A percentile compares a stretch with the other conserved stretches of the same genome.
Evolutionary conservation across 2,888 invertebrate genomes (phyloP).

Genomic region (Diploptera punctata): DNA sequence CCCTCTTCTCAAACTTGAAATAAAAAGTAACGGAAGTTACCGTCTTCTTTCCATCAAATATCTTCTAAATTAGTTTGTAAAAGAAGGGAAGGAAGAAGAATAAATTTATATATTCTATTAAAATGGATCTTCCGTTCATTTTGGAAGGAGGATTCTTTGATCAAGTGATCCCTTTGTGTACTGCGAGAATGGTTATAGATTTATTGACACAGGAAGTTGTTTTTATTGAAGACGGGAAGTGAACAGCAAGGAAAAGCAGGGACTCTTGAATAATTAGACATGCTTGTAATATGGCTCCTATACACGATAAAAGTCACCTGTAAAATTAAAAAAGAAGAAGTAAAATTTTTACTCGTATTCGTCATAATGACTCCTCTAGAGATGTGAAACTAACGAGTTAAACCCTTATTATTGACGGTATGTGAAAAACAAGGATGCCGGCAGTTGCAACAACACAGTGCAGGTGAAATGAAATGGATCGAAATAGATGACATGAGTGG

Average conservation of each 20-base stretch:
- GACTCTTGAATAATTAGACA: slow-evolving; percentile 16
- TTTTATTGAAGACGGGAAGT: slow-evolving; percentile 17
- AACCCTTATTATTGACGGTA: too few species aligned
- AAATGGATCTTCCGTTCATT: background rate
- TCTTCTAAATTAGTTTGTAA: background rate
- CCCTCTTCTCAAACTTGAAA: background rate
- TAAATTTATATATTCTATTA: slow-evolving; percentile 20
- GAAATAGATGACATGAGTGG: too few species aligned
- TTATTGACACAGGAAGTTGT: slow-evolving; percentile 17
- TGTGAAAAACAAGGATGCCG: too few species aligned
- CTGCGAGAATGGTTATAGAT: slow-evolving; percentile 7
- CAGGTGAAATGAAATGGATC: too few species aligned
- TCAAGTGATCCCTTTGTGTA: slow-evolving; percentile 13
- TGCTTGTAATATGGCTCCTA: background rate
- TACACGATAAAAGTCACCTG: background rate
- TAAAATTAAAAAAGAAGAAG: too few species aligned
- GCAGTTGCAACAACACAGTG: too few species aligned
- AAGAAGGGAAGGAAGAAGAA: background rate
- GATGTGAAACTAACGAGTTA: too few species aligned
- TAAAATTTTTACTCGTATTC: too few species aligned
- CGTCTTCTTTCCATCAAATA: slow-evolving; percentile 1
- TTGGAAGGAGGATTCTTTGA: slow-evolving; percentile 16
- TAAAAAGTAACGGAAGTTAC: slow-evolving; percentile 4
- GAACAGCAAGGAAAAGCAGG: background rate
- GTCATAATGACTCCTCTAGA: too few species aligned